These are phyloP conservation scores for Myoxocephalus aenaeus DNA, from an alignment of 2,797 vertebrate genomes.

Conservation along the genomic window DNA sequence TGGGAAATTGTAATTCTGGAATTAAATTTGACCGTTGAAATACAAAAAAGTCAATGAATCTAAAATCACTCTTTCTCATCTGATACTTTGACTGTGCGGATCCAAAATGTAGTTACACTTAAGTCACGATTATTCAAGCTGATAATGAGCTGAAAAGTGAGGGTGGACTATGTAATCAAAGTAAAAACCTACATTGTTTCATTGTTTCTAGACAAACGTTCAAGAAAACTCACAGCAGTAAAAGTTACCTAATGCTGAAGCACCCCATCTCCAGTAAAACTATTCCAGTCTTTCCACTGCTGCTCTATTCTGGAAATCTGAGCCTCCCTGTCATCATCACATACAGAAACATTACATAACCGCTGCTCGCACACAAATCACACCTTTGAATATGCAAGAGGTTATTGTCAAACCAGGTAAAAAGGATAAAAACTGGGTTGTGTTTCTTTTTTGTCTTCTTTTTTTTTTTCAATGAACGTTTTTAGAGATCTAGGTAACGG, in stretches of 20 bases:
- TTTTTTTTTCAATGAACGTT: neutral
- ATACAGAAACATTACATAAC: constrained; percentile 75
- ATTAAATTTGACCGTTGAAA: neutral
- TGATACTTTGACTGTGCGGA: neutral
- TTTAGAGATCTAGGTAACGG: neutral
- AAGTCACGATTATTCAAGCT: neutral
- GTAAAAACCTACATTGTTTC: neutral
- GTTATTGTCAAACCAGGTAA: neutral
- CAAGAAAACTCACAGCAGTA: neutral
- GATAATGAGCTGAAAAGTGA: neutral
- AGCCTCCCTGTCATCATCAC: constrained; percentile 54
- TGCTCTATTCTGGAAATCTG: constrained; percentile 61
- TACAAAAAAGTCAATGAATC: neutral
- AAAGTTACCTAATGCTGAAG: neutral
- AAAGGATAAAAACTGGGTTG: neutral
- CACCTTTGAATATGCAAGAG: neutral
- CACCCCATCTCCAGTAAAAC: constrained; percentile 13
- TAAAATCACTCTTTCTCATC: neutral
- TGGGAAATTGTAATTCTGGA: neutral
- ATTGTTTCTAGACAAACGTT: neutral
- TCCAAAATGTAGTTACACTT: neutral
- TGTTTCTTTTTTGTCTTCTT: no score
- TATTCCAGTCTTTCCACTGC: constrained; percentile 46
- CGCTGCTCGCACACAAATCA: constrained; percentile 19
- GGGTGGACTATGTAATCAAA: neutral